These are phyloP conservation scores for Bursaphelenchus okinawaensis DNA, from an alignment of 2,888 invertebrate species.

Conservation along the genomic window DNA sequence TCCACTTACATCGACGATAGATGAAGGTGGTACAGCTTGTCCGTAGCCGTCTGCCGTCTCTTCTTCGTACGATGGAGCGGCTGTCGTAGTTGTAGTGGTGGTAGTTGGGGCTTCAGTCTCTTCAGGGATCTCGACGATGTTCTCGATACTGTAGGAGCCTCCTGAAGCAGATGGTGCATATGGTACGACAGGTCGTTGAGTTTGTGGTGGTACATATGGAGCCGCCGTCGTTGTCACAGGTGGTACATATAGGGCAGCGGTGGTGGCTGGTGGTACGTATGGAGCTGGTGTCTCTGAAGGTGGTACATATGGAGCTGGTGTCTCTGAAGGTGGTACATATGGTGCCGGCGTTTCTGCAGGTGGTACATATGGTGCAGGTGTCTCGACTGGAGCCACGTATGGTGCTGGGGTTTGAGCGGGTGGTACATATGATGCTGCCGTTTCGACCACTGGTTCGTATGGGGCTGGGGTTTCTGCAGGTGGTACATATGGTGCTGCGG, in stretches of 20 bases:
- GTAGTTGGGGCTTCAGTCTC: background rate
- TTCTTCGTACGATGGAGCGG: background rate
- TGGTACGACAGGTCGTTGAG: background rate
- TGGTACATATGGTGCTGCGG: background rate
- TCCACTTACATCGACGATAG: constrained; percentile 6
- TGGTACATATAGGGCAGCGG: background rate
- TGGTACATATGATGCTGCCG: background rate
- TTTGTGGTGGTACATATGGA: background rate
- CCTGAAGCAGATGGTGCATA: background rate
- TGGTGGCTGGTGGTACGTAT: background rate
- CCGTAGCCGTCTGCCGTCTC: background rate
- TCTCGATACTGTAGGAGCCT: constrained; percentile 1
- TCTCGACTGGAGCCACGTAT: too few relatives aligned
- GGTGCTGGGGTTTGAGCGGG: constrained; percentile 1
- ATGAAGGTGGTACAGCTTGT: background rate
- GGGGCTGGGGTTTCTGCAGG: background rate
- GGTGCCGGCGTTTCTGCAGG: background rate
- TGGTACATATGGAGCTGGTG: background rate
- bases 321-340: background rate
- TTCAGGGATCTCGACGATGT: constrained; percentile 1
- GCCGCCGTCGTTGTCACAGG: background rate
- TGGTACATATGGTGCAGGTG: background rate
- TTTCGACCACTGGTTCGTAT: background rate
- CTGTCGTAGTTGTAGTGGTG: background rate
- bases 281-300: background rate